Conservation (phyloP, 2,888 invertebrate genomes). For the Caenorhabditis becei region DNA sequence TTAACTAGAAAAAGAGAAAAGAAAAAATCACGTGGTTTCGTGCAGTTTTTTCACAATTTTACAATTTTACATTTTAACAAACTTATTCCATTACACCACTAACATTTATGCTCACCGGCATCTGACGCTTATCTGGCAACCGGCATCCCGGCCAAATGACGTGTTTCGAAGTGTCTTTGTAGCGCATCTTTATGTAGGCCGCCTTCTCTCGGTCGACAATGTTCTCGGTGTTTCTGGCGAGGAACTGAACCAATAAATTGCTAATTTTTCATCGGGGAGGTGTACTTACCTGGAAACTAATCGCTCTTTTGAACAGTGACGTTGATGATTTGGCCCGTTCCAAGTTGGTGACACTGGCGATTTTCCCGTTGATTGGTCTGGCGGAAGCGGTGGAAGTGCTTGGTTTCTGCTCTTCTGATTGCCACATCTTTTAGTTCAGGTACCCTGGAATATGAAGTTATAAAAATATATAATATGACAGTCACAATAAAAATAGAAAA, state of each 20-base stretch:
- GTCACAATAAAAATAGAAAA: background rate
- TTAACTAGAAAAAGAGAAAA: no score
- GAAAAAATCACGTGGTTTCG: no score
- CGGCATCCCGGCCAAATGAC: slow-evolving; percentile 72
- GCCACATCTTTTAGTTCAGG: slow-evolving; percentile 49
- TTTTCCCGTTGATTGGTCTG: slow-evolving; percentile 23
- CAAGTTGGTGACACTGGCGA: slow-evolving; percentile 47
- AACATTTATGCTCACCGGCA: no score
- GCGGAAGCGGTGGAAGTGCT: slow-evolving; percentile 51
- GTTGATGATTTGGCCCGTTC: slow-evolving; percentile 48
- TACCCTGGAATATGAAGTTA: slow-evolving; percentile 8
- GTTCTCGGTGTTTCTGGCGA: slow-evolving; percentile 58
- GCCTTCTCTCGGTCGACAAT: slow-evolving; percentile 59
- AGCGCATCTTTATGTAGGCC: slow-evolving; percentile 70
- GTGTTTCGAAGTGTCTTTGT: slow-evolving; percentile 70
- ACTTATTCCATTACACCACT: no score
- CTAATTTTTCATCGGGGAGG: background rate
- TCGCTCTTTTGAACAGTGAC: slow-evolving; percentile 60
- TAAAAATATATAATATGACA: no score
- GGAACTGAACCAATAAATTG: slow-evolving; percentile 61
- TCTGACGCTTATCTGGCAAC: slow-evolving; percentile 55
- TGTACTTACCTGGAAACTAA: slow-evolving; percentile 61
- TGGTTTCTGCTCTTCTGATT: slow-evolving; percentile 47
- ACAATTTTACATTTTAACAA: no score
- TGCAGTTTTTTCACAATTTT: no score